Base-by-base conservation (phyloP, 2,888 invertebrate species). In the Ethmia dodecea region DNA sequence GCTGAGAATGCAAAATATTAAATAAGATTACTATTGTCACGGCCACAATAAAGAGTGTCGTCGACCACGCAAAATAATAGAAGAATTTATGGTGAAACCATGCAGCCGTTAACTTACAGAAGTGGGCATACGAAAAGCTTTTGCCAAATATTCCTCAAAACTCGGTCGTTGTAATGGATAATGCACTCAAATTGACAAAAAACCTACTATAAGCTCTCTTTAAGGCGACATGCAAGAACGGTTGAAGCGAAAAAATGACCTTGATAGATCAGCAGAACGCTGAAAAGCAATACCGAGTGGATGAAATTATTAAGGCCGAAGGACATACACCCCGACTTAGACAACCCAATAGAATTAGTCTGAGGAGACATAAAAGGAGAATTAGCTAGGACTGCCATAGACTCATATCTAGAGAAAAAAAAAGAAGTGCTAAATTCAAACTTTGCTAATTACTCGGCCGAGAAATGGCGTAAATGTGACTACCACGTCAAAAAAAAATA, bases 301-400 rank as follows among this genome's bases (percentile, higher is more conserved):
- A 37, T 30, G 36, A 42, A 26, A 18, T 33, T 10, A 26, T 46
- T 12, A 31, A 14, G 30, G 27, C 14, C 8, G 31, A 35, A 12
- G 36, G 31, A 6, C 36, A 40, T 18, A 13, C 42, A 43, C 38
- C 38, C 40, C 27, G 38, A 47, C 24, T 33, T 45, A 3, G n/a
- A n/a, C n/a, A 45, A 45, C 16, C 43, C 45, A n/a, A 40, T 47
- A 28, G 42, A 47, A 36, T 33, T 35, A 18, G 42, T 37, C 9
- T 43, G 41, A 40, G 38, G 34, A n/a, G 38, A 42, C 28, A 33
- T 43, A 5, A 41, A 43, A 28, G 30, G 39, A 34, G 24, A 33
- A 26, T 35, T 46, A 5, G 33, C 33, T 22, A n/a, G 37, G 9
- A 32, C 41, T 27, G 36, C 40, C 13, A 32, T 40, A 33, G 39